Evolutionary conservation across 2,888 invertebrate genomes (phyloP).

Genomic region (Bellardia pandia): DNA sequence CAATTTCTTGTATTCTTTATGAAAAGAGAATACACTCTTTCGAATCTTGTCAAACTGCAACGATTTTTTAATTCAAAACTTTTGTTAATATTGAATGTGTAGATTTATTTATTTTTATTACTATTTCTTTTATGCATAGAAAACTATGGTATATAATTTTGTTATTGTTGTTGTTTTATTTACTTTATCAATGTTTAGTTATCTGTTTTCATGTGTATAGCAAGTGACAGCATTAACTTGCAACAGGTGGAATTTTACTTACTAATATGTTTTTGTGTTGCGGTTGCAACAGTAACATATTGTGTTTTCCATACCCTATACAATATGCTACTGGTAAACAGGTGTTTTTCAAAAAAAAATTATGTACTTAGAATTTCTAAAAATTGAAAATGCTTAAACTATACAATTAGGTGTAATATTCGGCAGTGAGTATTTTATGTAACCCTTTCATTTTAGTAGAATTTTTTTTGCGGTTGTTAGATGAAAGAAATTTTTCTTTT

Average conservation of each 20-base stretch:
- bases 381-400: neutral
- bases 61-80: constrained; percentile 53
- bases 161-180: constrained; percentile 49
- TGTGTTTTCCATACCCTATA: constrained; percentile 52
- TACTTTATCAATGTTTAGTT: constrained; percentile 67
- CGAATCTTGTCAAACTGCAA: constrained; percentile 9
- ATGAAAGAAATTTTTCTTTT: too few relatives aligned
- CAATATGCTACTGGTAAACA: constrained; percentile 32
- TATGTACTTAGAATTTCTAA: constrained; percentile 14
- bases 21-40: constrained; percentile 31
- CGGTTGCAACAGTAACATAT: constrained; percentile 54
- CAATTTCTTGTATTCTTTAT: too few relatives aligned
- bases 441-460: too few relatives aligned
- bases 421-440: too few relatives aligned
- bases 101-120: constrained; percentile 30
- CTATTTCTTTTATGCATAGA: neutral
- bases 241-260: constrained; percentile 71
- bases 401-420: too few relatives aligned
- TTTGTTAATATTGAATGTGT: constrained; percentile 52
- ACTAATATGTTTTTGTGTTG: constrained; percentile 51
- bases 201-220: constrained; percentile 56
- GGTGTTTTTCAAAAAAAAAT: constrained; percentile 46
- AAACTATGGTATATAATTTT: constrained; percentile 56
- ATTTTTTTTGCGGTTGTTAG: too few relatives aligned
- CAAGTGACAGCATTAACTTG: constrained; percentile 66